Evolutionary conservation across 2,797 vertebrate species (phyloP).

Genomic region (Acipenser ruthenus): DNA sequence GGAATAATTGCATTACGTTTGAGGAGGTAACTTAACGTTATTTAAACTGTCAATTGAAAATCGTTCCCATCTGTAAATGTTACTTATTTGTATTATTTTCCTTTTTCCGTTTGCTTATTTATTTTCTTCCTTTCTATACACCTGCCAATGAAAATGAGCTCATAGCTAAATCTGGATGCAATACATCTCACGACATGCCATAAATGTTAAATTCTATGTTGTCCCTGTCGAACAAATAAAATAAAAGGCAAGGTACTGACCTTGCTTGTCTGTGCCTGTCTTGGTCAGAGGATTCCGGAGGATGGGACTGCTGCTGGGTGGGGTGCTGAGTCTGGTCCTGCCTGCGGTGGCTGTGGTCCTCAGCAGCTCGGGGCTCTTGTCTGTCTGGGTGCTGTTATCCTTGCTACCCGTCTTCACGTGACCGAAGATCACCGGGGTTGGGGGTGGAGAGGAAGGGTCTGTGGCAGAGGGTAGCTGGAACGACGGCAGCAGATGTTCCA

Average conservation of each 20-base stretch:
- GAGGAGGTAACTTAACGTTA: no score
- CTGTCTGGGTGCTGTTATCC: constrained; percentile 72
- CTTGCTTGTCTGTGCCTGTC: constrained; percentile 10
- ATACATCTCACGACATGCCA: no score
- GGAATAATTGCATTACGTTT: no score
- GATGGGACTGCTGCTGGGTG: constrained; percentile 15
- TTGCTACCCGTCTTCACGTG: constrained; percentile 67
- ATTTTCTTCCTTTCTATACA: no score
- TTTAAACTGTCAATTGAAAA: no score
- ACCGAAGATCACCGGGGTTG: constrained; percentile 31
- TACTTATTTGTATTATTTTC: no score
- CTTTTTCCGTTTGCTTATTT: no score
- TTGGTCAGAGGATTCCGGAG: constrained; percentile 11
- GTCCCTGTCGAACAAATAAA: no score
- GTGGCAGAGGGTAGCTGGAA: constrained; percentile 26
- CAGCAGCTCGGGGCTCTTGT: constrained; percentile 56
- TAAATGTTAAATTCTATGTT: no score
- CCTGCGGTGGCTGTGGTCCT: constrained; percentile 52
- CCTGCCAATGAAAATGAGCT: no score
- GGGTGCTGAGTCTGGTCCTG: constrained; percentile 28
- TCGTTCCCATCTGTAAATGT: no score
- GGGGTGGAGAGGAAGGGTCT: constrained; percentile 21
- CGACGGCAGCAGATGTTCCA: constrained; percentile 30
- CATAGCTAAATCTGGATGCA: no score
- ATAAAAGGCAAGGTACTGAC: not conserved